These are phyloP conservation scores for Hippocampus abdominalis DNA, from an alignment of 2,113 vertebrate genomes.

Conservation along the genomic window DNA sequence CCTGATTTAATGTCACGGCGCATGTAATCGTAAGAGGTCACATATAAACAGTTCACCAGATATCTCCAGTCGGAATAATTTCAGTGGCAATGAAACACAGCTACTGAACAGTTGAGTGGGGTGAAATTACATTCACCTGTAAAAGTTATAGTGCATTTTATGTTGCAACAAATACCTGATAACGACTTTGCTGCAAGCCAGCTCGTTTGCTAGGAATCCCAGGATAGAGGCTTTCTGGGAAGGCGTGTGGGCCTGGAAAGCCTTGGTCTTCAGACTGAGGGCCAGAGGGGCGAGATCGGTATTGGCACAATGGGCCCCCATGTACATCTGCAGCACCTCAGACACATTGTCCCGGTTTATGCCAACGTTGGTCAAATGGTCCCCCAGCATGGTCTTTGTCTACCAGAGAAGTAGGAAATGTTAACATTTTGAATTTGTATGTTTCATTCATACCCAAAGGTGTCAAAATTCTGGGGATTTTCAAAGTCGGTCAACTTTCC, in stretches of 20 bases:
- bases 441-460: not conserved
- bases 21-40: no score
- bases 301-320: constrained; percentile 90
- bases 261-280: constrained; percentile 90
- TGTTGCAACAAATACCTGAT: constrained; percentile 78
- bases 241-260: constrained; percentile 94
- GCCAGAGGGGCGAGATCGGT: constrained; percentile 80
- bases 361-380: constrained; percentile 91
- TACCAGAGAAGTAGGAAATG: constrained; percentile 48
- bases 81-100: no score
- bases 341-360: constrained; percentile 97
- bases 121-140: not conserved
- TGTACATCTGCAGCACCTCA: constrained; percentile 95
- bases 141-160: not conserved
- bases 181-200: constrained; percentile 93
- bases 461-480: not conserved
- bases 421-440: not conserved
- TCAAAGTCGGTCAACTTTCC: no score
- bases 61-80: no score
- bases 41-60: no score
- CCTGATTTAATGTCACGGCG: no score
- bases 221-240: constrained; percentile 89
- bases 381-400: constrained; percentile 95
- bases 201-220: constrained; percentile 90
- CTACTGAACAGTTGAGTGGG: no score